A percentile compares a stretch with the other conserved stretches of the same genome.
phyloP scores from a whole-genome alignment of 2,888 invertebrate species.

The Exocentrus adspersus region DNA sequence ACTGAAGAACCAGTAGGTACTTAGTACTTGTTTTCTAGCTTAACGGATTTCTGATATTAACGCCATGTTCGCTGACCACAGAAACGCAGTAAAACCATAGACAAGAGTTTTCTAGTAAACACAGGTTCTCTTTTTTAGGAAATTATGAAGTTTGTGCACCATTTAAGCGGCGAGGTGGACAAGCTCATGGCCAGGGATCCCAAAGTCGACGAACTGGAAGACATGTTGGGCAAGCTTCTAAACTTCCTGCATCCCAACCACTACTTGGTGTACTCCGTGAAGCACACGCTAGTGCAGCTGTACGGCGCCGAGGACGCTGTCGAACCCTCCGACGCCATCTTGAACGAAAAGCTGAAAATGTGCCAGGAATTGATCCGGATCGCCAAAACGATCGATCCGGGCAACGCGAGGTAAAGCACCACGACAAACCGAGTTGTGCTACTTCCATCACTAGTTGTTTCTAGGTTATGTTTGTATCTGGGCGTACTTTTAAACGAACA shows the following conservation, averaged over 20 bases:
- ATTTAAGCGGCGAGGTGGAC: constrained; percentile 79
- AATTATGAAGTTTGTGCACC: constrained; percentile 71
- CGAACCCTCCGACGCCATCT: constrained; percentile 67
- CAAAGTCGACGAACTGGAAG: constrained; percentile 68
- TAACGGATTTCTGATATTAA: too few relatives aligned
- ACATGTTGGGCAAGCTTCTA: constrained; percentile 72
- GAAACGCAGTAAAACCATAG: too few relatives aligned
- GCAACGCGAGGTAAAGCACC: constrained; percentile 69
- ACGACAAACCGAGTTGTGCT: too few relatives aligned
- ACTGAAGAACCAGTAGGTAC: too few relatives aligned
- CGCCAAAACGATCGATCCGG: constrained; percentile 73
- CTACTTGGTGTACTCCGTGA: constrained; percentile 74
- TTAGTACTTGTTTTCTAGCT: too few relatives aligned
- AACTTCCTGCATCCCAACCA: constrained; percentile 74
- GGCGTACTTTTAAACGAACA: constrained; percentile 36
- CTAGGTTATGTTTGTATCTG: constrained; percentile 34
- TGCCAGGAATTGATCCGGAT: constrained; percentile 71
- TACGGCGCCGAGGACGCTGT: constrained; percentile 75
- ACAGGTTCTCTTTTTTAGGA: constrained; percentile 61
- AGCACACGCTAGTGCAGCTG: constrained; percentile 75
- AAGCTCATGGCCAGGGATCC: constrained; percentile 68
- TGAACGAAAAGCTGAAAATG: constrained; percentile 72
- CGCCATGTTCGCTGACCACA: too few relatives aligned
- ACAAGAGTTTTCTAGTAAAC: too few relatives aligned
- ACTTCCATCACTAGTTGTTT: constrained; percentile 6